Evolutionary conservation across 2,888 invertebrate species (phyloP), one percentile per base, ranked within the genome.

Genomic region (Hirudinaria manillensis): DNA sequence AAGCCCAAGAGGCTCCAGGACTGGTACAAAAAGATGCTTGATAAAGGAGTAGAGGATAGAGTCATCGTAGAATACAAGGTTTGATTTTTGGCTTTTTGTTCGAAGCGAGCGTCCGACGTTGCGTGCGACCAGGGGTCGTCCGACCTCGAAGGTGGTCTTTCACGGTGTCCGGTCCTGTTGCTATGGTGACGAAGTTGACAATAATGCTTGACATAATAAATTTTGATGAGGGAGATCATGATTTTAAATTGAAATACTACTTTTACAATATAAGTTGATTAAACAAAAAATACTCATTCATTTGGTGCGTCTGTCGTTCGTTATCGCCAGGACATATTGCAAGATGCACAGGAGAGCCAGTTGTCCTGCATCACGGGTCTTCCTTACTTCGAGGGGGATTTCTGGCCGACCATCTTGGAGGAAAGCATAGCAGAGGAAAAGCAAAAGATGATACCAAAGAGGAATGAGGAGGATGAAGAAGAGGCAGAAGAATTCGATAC

Each of bases 21-120:
- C 85, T 99, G 99, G 99, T 99, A 99, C 86, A 98, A 97, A 88
- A 98, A 97, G 87, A 99, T 99, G 98, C 89, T 99, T 80, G 98
- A 99, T 86, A 98, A 98, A 77, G 85, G 98, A 81, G 95, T 98
- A 83, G 92, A 94, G 83, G 99, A 99, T 86, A 90, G 97, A 82
- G 97, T 97, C 83, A 97, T 99, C 80, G 89, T 96, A 83, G 99
- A 99, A 87, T 99, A 98, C 86, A 99, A 99, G 89, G 91, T 90
- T 34, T 27, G 7, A 21, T 67, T n/a, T 24, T n/a, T 53, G 6
- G 21, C 10, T 45, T 45, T 71, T 38, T 71, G n/a, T 16, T 68
- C n/a, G 0, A n/a, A 66, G 32, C 66, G 13, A n/a, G n/a, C n/a
- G n/a, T 56, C 3, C 27, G 21, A 10, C 0, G 19, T 34, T 27